Percentiles rank a stretch among this genome's conserved stretches.
Conservation (phyloP, 2,888 invertebrate genomes). For the Creontiades dilutus region DNA sequence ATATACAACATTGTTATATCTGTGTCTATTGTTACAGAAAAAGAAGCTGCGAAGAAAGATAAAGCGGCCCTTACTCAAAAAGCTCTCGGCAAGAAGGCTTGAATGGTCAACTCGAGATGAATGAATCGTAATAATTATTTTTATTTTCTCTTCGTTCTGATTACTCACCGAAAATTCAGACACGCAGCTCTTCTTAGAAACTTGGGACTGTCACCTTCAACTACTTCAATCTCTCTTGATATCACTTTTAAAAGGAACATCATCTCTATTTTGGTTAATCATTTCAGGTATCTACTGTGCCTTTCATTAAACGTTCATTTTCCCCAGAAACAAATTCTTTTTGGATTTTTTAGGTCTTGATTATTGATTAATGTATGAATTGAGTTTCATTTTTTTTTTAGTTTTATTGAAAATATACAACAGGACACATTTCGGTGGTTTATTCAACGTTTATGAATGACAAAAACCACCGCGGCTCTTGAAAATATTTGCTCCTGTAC, state of each 20-base stretch:
- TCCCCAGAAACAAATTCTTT: not conserved
- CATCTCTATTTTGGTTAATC: not conserved
- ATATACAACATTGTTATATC: not conserved
- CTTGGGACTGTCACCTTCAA: not conserved
- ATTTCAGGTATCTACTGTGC: not conserved
- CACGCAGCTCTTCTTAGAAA: not conserved
- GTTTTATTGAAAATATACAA: no score
- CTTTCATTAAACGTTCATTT: not conserved
- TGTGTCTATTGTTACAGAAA: conserved; percentile 79
- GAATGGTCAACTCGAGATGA: conserved; percentile 53
- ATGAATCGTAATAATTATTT: conserved; percentile 27
- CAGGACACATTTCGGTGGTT: no score
- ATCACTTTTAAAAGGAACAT: not conserved
- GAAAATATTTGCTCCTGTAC: no score
- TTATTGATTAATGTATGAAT: no score
- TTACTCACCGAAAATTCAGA: conserved; percentile 15
- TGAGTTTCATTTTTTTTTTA: no score
- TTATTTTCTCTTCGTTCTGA: not conserved
- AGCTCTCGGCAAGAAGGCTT: conserved; percentile 82
- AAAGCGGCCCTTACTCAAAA: conserved; percentile 83
- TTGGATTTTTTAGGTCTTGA: not conserved
- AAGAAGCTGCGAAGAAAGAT: conserved; percentile 82
- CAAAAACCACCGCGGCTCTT: no score
- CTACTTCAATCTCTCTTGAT: not conserved
- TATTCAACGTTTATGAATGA: no score